Evolutionary conservation across 2,113 vertebrate genomes (phyloP), one percentile per base, ranked within the genome.

Genomic region (Corythoichthys intestinalis): DNA sequence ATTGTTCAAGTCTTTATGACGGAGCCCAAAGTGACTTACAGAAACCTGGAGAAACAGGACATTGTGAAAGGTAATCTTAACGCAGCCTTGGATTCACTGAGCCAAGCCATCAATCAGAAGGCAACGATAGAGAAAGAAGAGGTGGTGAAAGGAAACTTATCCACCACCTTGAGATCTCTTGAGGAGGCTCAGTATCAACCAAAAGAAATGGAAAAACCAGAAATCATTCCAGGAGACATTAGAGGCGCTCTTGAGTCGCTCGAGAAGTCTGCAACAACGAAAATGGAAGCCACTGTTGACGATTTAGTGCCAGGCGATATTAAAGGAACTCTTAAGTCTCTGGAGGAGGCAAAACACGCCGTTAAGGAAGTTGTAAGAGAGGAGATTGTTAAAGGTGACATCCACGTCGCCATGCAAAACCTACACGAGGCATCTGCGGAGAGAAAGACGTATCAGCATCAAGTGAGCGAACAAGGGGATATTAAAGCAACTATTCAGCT

Each of bases 51-150:
- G 74, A 92, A 91, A 81, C 86, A 91, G 75, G 91, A 95, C 60
- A 92, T 94, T 67, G 87, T 94, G 73, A 94, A 94, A 84, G 94
- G 91, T 39, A 93, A 96, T 77, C 91, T 96, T 41, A 93, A 84
- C 48, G 92, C 92, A 73, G 89, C 93, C 9, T 75, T 96, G 74
- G 89, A 93, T 81, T 95, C 94, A 47, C 90, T 95, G 50, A 91
- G 83, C 48, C 94, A 94, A 80, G 91, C 93, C 20, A 82, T 90
- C 71, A 95, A 91, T 83, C 92, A 95, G 73, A 87, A 86, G 76
- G 87, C 83, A n/a, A 47, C 87, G 44, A 64, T 92, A 46, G 92
- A 95, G 78, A 94, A 93, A 79, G 94, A 96, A 78, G 90, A 95
- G 71, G 91, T 93, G 67, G 85, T 93, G 39, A 95, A 94, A 84